phyloP scores from a whole-genome alignment of 2,797 vertebrate species.

The Hybognathus amarus region DNA sequence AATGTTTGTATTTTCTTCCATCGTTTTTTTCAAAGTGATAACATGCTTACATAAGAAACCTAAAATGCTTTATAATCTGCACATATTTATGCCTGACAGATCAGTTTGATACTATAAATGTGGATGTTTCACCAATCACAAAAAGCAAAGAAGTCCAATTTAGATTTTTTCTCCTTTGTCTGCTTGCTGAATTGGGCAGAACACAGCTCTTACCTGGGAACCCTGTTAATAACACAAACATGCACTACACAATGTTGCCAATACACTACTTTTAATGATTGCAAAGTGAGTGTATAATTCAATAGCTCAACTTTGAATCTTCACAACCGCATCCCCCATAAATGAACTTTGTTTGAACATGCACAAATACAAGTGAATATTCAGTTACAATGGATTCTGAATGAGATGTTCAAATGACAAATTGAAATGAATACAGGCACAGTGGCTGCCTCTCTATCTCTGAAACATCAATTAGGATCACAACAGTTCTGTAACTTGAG shows the following conservation, averaged over 20 bases:
- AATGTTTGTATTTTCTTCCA: too few relatives aligned
- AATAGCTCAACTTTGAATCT: background rate
- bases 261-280: background rate
- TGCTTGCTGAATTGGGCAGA: background rate
- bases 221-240: background rate
- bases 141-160: background rate
- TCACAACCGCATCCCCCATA: background rate
- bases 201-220: background rate
- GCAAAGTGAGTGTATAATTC: background rate
- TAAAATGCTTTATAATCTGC: background rate
- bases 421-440: background rate
- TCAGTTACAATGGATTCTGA: background rate
- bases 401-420: background rate
- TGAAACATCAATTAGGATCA: background rate
- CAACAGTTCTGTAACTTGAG: background rate
- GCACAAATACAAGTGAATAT: background rate
- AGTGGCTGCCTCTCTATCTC: background rate
- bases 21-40: too few relatives aligned
- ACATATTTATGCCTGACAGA: too few relatives aligned
- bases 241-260: background rate
- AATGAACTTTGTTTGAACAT: background rate
- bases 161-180: background rate
- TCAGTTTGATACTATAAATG: background rate
- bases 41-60: background rate
- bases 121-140: background rate